Evolutionary conservation across 2,113 vertebrate genomes (phyloP).

Genomic region (Aix galericulata): DNA sequence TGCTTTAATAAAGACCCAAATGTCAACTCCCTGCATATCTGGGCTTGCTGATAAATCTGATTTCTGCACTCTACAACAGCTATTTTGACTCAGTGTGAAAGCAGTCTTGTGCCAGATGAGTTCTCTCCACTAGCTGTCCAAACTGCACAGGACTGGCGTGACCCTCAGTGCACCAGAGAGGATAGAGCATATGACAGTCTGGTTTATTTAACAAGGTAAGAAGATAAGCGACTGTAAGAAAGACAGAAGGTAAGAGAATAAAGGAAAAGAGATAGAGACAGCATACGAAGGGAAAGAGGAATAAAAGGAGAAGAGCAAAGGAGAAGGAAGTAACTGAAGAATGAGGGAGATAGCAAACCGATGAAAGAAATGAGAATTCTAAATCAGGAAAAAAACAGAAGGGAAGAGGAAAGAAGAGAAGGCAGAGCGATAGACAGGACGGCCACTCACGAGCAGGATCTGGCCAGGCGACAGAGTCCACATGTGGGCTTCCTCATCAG

Average conservation of each 20-base stretch:
- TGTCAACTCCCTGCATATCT: neutral
- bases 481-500: conserved; percentile 96
- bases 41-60: neutral
- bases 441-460: conserved; percentile 94
- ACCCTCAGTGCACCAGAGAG: neutral
- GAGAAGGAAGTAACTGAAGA: neutral
- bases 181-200: neutral
- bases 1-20: neutral
- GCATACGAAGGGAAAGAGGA: neutral
- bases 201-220: neutral
- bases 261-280: neutral
- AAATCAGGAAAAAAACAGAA: neutral
- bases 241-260: neutral
- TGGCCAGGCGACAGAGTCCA: conserved; percentile 92
- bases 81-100: neutral
- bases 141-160: neutral
- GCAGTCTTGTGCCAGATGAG: neutral
- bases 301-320: neutral
- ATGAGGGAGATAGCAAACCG: neutral
- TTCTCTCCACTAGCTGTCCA: neutral
- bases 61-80: neutral
- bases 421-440: neutral
- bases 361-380: neutral
- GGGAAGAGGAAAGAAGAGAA: neutral
- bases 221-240: neutral